Percentiles rank a stretch among this genome's conserved stretches.
These are phyloP conservation scores for Mohoua ochrocephala DNA, from an alignment of 2,113 vertebrate species.

Conservation along the genomic window DNA sequence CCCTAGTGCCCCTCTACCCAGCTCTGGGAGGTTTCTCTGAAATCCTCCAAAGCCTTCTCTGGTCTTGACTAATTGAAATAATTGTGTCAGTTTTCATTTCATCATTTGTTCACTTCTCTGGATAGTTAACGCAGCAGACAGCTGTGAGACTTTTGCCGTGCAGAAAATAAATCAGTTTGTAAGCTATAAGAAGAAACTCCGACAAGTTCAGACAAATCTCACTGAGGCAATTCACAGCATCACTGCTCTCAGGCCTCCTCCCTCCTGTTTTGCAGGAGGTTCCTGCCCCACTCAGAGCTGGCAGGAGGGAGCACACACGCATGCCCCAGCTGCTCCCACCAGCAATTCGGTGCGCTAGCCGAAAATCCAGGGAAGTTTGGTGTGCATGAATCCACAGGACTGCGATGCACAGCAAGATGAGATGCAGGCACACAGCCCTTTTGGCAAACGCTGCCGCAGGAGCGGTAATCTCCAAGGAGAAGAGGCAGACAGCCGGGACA, in stretches of 20 bases:
- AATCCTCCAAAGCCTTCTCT: neutral
- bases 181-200: neutral
- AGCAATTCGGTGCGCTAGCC: accelerated
- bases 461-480: neutral
- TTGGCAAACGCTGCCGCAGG: neutral
- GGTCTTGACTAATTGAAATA: slow-evolving; percentile 14
- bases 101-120: neutral
- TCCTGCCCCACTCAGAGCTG: neutral
- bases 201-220: slow-evolving; percentile 24
- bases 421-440: neutral
- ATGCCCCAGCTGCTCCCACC: neutral
- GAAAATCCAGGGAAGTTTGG: neutral
- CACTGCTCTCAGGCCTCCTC: neutral
- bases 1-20: neutral
- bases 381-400: neutral
- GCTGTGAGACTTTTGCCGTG: neutral
- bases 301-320: neutral
- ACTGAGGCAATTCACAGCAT: neutral
- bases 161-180: neutral
- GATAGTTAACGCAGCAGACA: neutral
- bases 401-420: neutral
- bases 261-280: neutral
- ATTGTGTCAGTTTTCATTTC: slow-evolving; percentile 13
- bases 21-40: neutral
- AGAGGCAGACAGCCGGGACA: neutral